Conservation (phyloP, 2,888 invertebrate species). For the Teinopalpus imperialis region DNA sequence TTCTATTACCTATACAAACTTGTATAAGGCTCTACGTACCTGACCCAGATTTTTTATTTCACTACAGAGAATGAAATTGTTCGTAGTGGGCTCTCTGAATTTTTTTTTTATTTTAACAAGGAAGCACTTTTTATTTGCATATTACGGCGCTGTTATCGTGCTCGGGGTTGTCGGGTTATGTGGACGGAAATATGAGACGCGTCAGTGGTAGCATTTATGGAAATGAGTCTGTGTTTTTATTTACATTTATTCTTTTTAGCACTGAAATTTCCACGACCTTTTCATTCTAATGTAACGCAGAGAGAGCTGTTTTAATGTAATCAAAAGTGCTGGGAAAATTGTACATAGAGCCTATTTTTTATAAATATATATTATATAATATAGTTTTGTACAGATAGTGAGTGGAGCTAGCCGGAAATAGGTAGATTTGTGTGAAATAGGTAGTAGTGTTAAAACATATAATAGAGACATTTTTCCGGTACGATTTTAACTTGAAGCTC, state of each 20-base stretch:
- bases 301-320: neutral
- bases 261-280: neutral
- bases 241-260: constrained; percentile 5
- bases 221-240: constrained; percentile 31
- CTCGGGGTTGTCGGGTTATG: constrained; percentile 12
- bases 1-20: constrained; percentile 45
- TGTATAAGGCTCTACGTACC: constrained; percentile 46
- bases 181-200: constrained; percentile 32
- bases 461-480: too few relatives aligned
- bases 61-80: constrained; percentile 74
- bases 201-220: constrained; percentile 35
- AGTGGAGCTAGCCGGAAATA: too few relatives aligned
- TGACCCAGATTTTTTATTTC: constrained; percentile 78
- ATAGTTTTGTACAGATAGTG: too few relatives aligned
- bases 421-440: too few relatives aligned
- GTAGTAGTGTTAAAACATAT: too few relatives aligned
- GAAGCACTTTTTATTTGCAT: constrained; percentile 57
- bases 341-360: too few relatives aligned
- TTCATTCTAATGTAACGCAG: neutral
- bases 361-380: too few relatives aligned
- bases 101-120: constrained; percentile 51
- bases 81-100: constrained; percentile 52
- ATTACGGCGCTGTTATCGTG: constrained; percentile 41
- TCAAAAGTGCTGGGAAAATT: too few relatives aligned
- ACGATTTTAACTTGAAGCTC: too few relatives aligned